Evolutionary conservation across 2,888 invertebrate species (phyloP), one percentile per base, ranked within the genome.

Genomic region (Patella depressa): DNA sequence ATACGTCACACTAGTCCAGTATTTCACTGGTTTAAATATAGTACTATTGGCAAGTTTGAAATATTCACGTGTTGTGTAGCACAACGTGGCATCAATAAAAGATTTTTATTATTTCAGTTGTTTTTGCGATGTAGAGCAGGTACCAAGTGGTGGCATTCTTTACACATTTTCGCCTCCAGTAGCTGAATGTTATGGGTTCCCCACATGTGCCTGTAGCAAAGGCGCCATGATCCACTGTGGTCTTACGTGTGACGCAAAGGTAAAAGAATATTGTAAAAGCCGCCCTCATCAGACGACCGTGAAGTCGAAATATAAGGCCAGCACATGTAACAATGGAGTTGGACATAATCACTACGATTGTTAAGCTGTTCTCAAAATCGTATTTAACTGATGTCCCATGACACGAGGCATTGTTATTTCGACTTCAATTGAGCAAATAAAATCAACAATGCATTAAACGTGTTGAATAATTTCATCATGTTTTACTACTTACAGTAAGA

Each of bases 191-290:
- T 29, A 45, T 17, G 65, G 34, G 14, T 55, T 59, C 59, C 74
- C 74, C 5, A 59, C 45, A 3, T 74, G 74, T 45, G 2, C 57
- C 34, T 74, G 74, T 45, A 24, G 65, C 14, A 19, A 59, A 11
- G 9, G 34, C 9, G 57, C 9, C 9, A 74, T 74, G 74, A 74
- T 74, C 17, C 17, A 29, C 3, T 74, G 74, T 74, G 65, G 74
- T 57, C 57, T 53, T 4, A 29, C 57, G 65, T 74, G 74, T 74
- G 74, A 74, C 12, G 15, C 45, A 34, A 74, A 19, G 65, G 74
- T 65, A 7, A 55, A 74, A n/a, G 74, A 74, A 29, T 74, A 59
- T 57, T 59, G 59, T 15, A 11, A 12, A 59, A 19, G 4, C 4
- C 17, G 59, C 17, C 12, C 17, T 59, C 7, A 17, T n/a, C 11